Evolutionary conservation across 2,888 invertebrate species (phyloP), one percentile per base, ranked within the genome.

Genomic region (Amiota mariae): DNA sequence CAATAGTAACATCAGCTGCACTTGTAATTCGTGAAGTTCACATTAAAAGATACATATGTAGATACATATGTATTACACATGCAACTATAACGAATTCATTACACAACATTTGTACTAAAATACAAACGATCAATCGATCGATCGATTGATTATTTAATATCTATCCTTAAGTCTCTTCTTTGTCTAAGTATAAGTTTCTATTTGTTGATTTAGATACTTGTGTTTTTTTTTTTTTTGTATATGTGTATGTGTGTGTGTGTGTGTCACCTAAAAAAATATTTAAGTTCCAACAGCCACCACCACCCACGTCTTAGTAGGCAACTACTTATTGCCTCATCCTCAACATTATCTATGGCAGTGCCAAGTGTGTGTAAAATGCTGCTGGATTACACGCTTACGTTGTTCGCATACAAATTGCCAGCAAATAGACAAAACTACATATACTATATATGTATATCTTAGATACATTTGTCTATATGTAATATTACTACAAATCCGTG

Each of bases 11-110:
- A 36, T 6, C 66, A 66, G 66, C 49, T 66, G 66, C 66, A 48
- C 15, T 48, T 67, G 13, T 59, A 9, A n/a, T 59, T 67, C n/a
- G 59, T 36, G 36, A 36, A 36, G 36, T 36, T 36, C 36, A 36
- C 36, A 36, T 36, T 36, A 36, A 36, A 36, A 36, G 36, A 36
- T 36, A 36, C 36, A 36, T 36, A 6, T 36, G 36, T 36, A 36
- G 4, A 36, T 36, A 36, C 36, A 36, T 36, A 36, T 78, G 78
- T 79, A 76, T 82, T 81, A 80, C 80, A 82, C 84, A 82, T 84
- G 81, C 85, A 85, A 85, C 85, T 85, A 83, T 83, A 85, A 80
- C 83, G 82, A 83, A 83, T 83, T 85, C 84, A 83, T 83, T 83
- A 79, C 77, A 75, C 75, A 80, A n/a, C 18, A 18, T n/a, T n/a